Base-by-base conservation (phyloP, 37 sponge, comb jelly and placozoan genomes). In the Amphimedon queenslandica region DNA sequence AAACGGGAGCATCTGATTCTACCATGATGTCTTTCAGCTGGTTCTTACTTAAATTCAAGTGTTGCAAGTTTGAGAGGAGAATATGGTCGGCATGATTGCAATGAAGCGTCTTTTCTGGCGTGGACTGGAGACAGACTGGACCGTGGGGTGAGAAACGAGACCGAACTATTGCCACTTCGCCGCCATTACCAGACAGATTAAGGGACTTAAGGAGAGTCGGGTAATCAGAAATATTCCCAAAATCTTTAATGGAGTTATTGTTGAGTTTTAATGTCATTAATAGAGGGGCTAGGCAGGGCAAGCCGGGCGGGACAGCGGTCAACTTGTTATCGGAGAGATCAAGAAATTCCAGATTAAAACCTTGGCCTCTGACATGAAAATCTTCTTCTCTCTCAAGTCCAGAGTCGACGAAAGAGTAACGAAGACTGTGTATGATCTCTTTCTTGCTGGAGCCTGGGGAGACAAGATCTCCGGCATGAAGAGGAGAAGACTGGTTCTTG, bases 211-310 rank as follows among this genome's bases (percentile, higher is more conserved):
- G 58, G 3, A 18, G 18, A 3, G 70, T 56, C 0, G 89, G 89
- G 58, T 79, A 89, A 60, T 73, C 69, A 0, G 43, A 34, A 1
- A 71, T 31, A 24, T 29, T 10, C 1, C 89, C 80, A 34, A 89
- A 36, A 56, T 67, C 34, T 16, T 16, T 67, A 57, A 89, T 73
- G 32, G 13, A 38, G 40, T 89, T 89, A 0, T 70, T 40, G 4
- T 56, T 51, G 3, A 83, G 40, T 37, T 84, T 83, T 16, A 89
- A 76, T 8, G 75, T 72, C 18, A 38, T n/a, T 16, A 89, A 55
- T 13, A 70, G 53, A 0, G 81, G 89, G 18, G 84, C 89, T 0
- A 89, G 80, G 36, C 89, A 89, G 0, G 84, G 60, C 25, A 89
- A 67, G 1, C 80, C 84, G 0, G 23, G 23, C 0, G 86, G 86